phyloP scores from a whole-genome alignment of 2,113 vertebrate species.

The Malurus elegans region DNA sequence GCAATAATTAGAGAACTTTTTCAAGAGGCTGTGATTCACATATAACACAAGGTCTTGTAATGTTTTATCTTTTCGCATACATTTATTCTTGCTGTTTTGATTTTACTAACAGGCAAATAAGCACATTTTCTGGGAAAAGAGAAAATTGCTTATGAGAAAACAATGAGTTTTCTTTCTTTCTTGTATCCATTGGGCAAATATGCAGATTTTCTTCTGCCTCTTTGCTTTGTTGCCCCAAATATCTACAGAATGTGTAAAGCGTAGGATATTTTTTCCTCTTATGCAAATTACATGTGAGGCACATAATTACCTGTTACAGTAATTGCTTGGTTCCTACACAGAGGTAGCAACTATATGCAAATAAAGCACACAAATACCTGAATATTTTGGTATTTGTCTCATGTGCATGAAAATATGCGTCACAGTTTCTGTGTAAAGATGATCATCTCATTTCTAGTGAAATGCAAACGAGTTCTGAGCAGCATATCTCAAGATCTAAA shows the following conservation, averaged over 20 bases:
- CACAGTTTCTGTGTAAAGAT: slow-evolving; percentile 55
- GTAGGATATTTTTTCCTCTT: background rate
- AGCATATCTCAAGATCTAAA: slow-evolving; percentile 51
- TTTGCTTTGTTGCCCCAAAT: slow-evolving; percentile 6
- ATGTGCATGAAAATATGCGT: slow-evolving; percentile 34
- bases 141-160: background rate
- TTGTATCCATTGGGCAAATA: background rate
- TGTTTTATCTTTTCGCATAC: background rate
- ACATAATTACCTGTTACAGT: slow-evolving; percentile 31
- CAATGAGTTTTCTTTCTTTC: background rate
- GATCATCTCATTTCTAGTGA: slow-evolving; percentile 49
- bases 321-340: slow-evolving; percentile 10
- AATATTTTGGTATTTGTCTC: slow-evolving; percentile 54
- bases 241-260: slow-evolving; percentile 14
- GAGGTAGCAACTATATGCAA: slow-evolving; percentile 57
- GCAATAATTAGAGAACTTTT: background rate
- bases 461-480: slow-evolving; percentile 43
- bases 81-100: slow-evolving; percentile 9
- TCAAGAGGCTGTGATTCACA: background rate
- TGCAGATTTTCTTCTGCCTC: background rate
- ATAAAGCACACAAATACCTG: slow-evolving; percentile 46
- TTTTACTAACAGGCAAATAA: background rate
- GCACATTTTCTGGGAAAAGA: background rate
- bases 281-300: slow-evolving; percentile 17
- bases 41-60: background rate